Base-by-base conservation (phyloP, 2,888 invertebrate genomes). In the Sialis lutaria region DNA sequence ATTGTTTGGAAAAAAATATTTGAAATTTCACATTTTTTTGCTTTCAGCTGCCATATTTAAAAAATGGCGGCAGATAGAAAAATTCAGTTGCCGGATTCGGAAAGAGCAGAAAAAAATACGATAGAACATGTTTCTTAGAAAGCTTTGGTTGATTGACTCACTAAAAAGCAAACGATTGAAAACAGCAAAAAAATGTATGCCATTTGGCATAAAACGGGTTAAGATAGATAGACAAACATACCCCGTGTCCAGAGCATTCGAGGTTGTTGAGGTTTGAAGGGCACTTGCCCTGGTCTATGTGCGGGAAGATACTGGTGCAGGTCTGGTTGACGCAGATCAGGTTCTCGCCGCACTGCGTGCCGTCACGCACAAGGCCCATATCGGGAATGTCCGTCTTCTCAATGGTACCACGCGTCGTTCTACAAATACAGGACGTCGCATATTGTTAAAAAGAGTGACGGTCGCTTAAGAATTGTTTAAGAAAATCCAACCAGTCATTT, bases 211-310 rank as follows among this genome's bases (percentile, higher is more conserved):
- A n/a, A 37, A 4, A n/a, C n/a, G n/a, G n/a, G n/a, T n/a, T n/a
- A n/a, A n/a, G 43, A 47, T 39, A 9, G 40, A n/a, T 8, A 33
- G 43, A 8, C 46, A 2, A n/a, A 79, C 87, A 82, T 69, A 95
- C 96, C 72, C 97, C 97, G 69, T 86, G 84, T 51, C 87, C 89
- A 49, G 95, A 95, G 70, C 97, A 98, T 63, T 92, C 88, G 57
- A 81, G 71, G 60, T 82, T 86, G 63, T 82, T 79, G 64, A 86
- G 84, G 65, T 89, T 92, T 54, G 80, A 83, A 50, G 93, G 92
- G 68, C 96, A 96, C 64, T 82, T 84, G 54, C 81, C 82, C 68
- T 82, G 82, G 68, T 86, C 87, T 54, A 89, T 76, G 68, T 81
- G 80, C 12, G 85, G 84, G 68, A 82, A 85, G 57, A 89, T 75